These are phyloP conservation scores for Drosophila hamatofila DNA, from an alignment of 2,888 invertebrate species.

Conservation along the genomic window DNA sequence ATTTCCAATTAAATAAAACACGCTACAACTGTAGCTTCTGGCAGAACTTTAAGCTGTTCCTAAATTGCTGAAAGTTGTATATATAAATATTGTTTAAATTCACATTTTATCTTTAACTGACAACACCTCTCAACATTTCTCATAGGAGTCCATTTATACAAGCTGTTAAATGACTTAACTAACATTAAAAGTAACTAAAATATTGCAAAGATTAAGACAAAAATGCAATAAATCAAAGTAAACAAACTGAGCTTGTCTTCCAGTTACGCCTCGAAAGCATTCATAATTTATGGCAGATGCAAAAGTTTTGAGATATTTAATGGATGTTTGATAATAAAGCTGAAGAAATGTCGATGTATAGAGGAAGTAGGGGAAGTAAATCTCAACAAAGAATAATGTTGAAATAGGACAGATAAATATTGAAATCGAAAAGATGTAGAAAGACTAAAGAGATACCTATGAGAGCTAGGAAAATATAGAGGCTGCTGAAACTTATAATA, in stretches of 20 bases:
- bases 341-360: neutral
- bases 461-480: neutral
- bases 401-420: neutral
- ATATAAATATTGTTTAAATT: neutral
- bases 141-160: neutral
- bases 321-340: neutral
- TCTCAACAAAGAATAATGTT: neutral
- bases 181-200: neutral
- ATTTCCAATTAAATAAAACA: neutral
- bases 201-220: neutral
- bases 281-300: neutral
- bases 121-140: neutral
- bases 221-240: neutral
- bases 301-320: neutral
- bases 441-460: neutral
- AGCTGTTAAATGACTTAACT: neutral
- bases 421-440: neutral
- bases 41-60: neutral
- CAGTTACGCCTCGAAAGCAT: neutral
- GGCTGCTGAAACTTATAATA: too few species aligned
- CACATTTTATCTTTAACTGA: neutral
- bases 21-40: neutral
- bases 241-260: neutral
- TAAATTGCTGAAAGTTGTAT: too few species aligned
- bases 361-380: neutral